These are phyloP conservation scores for Artibeus jamaicensis DNA, from an alignment of 2,797 vertebrate genomes.

Conservation along the genomic window DNA sequence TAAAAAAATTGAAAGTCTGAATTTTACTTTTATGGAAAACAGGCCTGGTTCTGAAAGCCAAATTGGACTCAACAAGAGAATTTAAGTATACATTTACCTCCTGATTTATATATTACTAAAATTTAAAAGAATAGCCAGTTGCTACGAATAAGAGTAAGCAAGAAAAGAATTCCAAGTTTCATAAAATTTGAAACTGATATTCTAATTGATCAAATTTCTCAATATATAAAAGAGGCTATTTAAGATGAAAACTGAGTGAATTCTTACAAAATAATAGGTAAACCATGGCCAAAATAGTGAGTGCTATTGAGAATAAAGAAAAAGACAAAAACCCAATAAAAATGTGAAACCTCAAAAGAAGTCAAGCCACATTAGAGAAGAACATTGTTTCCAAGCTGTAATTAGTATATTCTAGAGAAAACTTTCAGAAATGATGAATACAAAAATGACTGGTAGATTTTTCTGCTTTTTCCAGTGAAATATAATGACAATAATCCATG, in stretches of 20 bases:
- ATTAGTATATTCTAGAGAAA: conserved; percentile 62
- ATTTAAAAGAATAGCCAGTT: conserved; percentile 31
- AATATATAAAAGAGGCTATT: conserved; percentile 42
- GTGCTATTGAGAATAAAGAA: conserved; percentile 57
- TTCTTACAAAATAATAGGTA: conserved; percentile 35
- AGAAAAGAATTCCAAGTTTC: conserved; percentile 49
- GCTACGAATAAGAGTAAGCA: conserved; percentile 57
- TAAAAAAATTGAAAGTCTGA: conserved; percentile 9
- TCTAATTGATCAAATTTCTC: conserved; percentile 63
- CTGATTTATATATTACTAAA: conserved; percentile 48
- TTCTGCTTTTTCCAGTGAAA: conserved; percentile 25
- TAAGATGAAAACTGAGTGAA: conserved; percentile 44
- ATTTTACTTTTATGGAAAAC: conserved; percentile 13
- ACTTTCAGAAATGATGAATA: conserved; percentile 49
- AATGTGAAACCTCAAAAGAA: conserved; percentile 66
- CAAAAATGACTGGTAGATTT: neutral
- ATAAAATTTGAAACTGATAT: conserved; percentile 44
- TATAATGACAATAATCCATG: neutral
- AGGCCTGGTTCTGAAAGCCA: neutral
- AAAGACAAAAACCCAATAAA: conserved; percentile 68
- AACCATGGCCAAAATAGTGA: conserved; percentile 7
- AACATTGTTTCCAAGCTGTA: conserved; percentile 62
- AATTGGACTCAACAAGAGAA: neutral
- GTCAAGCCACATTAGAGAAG: conserved; percentile 49
- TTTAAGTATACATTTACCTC: conserved; percentile 38